Percentiles rank a stretch among this genome's conserved stretches.
Evolutionary conservation across 2,888 invertebrate genomes (phyloP).

Genomic region (Caenorhabditis japonica): DNA sequence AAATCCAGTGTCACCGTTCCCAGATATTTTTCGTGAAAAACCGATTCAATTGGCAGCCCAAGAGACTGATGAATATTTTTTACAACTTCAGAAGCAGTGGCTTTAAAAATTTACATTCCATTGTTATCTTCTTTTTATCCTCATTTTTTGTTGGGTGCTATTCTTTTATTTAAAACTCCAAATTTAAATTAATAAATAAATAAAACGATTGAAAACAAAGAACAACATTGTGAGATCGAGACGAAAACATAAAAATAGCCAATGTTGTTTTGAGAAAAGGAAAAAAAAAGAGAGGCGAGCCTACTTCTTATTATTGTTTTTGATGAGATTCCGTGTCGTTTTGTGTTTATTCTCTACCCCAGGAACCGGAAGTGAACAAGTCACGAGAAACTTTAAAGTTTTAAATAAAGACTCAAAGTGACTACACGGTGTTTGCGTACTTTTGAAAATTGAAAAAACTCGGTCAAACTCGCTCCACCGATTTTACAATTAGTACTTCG

Average conservation of each 20-base stretch:
- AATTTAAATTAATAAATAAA: background rate
- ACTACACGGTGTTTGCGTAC: too few relatives aligned
- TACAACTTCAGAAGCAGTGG: constrained; percentile 51
- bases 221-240: constrained; percentile 1
- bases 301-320: constrained; percentile 17
- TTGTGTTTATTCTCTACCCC: background rate
- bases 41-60: constrained; percentile 28
- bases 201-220: constrained; percentile 14
- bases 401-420: too few relatives aligned
- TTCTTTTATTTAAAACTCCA: background rate
- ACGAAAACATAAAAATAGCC: constrained; percentile 17
- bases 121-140: background rate
- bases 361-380: background rate
- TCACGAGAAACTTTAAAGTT: too few relatives aligned
- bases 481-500: too few relatives aligned
- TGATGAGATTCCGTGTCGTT: constrained; percentile 16
- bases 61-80: constrained; percentile 47
- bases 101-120: constrained; percentile 3
- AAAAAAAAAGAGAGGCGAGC: constrained; percentile 1
- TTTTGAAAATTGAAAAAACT: too few relatives aligned
- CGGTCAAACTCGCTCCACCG: too few relatives aligned
- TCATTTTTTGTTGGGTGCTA: background rate
- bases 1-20: constrained; percentile 31
- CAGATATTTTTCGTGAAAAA: constrained; percentile 20
- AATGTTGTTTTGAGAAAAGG: constrained; percentile 23